A percentile compares a stretch with the other conserved stretches of the same genome.
phyloP scores from a whole-genome alignment of 2,113 vertebrate species.

The Sula dactylatra region DNA sequence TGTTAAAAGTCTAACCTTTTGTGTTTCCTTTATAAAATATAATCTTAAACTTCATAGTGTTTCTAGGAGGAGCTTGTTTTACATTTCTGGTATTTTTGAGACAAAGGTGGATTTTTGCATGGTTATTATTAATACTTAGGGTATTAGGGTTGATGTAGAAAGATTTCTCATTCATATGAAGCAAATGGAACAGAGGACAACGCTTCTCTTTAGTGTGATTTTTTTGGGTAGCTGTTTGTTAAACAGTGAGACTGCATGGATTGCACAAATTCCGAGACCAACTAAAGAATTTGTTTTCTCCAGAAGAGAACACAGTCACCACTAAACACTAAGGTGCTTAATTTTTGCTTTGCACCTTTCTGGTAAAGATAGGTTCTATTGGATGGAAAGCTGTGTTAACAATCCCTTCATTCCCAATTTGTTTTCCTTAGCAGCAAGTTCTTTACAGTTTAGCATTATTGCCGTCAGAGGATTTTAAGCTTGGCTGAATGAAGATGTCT shows the following conservation, averaged over 20 bases:
- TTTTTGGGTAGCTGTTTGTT: background rate
- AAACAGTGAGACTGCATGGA: background rate
- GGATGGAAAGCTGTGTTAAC: background rate
- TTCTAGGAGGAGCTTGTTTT: background rate
- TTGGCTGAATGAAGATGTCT: background rate
- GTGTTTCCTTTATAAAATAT: background rate
- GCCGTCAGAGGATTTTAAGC: background rate
- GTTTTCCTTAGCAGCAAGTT: background rate
- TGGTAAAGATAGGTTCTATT: background rate
- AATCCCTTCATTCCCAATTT: background rate
- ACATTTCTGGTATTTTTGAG: background rate
- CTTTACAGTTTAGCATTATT: background rate
- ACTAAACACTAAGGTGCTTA: background rate
- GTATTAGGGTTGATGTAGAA: background rate
- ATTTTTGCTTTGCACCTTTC: background rate
- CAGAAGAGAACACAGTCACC: background rate
- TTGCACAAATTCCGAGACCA: background rate
- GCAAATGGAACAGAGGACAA: background rate
- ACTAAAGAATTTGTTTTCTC: background rate
- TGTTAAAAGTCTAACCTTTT: background rate
- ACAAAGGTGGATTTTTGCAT: background rate
- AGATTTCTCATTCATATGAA: background rate
- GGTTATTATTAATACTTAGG: background rate
- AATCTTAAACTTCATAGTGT: background rate
- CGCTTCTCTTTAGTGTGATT: rapidly evolving